Base-by-base conservation (phyloP, 2,113 vertebrate species). In the Cariama cristata region DNA sequence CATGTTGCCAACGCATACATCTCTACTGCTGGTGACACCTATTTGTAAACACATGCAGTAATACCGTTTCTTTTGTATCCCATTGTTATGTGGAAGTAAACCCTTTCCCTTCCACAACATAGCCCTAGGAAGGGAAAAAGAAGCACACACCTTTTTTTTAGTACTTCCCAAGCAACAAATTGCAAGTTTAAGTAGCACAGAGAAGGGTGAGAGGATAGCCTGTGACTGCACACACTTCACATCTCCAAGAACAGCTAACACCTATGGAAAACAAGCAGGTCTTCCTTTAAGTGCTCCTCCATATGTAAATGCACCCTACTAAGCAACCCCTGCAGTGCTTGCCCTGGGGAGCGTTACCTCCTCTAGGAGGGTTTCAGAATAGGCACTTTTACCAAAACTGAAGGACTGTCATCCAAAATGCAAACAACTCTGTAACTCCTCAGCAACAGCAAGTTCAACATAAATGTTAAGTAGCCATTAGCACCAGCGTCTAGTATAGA, bases 1-100 rank as follows among this genome's bases (percentile, higher is more conserved):
- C 4, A 14, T 3, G 5, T 42, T 56, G 42, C 45, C 40, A 73
- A 27, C 0, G 0, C 10, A 30, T n/a, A 79, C 42, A 60, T 69
- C 33, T 11, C 45, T 62, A 26, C 20, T 75, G 52, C 7, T 59
- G 22, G 28, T 42, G 50, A 74, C 28, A 68, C 16, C 35, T 27
- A 42, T 24, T 42, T 40, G 44, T 20, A 88, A 92, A 79, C 20
- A n/a, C 9, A 53, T 7, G 38, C 19, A 74, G 18, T 19, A 81
- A 66, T 3, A 50, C 2, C 3, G 23, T n/a, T 80, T 56, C 19
- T 62, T 74, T 86, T 79, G 74, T 40, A 75, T 26, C 22, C 27
- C 38, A 33, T 2, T 55, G 62, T 5, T 21, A 64, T 4, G 22
- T 38, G 23, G 33, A 79, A 55, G 21, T 8, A 79, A 45, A 14